Evolutionary conservation across 2,113 vertebrate species (phyloP).

Genomic region (Tyrannus savana): DNA sequence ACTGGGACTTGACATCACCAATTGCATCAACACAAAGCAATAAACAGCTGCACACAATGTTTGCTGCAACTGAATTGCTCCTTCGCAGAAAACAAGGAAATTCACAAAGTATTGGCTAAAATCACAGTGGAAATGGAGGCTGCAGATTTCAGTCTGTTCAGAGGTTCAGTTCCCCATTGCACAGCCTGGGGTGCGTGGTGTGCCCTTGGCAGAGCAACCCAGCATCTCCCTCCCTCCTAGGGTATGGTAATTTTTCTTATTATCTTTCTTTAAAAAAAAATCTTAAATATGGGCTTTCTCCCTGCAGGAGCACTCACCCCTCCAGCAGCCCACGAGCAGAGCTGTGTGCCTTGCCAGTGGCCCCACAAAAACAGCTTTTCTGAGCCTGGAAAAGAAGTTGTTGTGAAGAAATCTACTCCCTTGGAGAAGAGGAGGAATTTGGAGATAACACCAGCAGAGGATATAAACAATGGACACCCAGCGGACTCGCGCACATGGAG

Average conservation of each 20-base stretch:
- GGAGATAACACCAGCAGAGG: conserved; percentile 34
- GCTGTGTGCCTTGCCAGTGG: background rate
- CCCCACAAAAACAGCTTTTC: background rate
- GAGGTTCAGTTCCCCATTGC: fast-evolving
- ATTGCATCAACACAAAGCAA: background rate
- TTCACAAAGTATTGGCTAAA: background rate
- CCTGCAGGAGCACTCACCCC: background rate
- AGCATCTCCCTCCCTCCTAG: background rate
- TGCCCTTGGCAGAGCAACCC: background rate
- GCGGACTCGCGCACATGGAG: fast-evolving
- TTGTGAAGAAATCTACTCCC: conserved; percentile 10
- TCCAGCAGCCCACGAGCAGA: background rate
- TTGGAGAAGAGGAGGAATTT: conserved; percentile 32
- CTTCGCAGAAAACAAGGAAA: background rate
- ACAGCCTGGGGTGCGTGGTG: background rate
- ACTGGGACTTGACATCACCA: background rate
- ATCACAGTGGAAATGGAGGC: background rate
- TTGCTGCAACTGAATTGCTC: background rate
- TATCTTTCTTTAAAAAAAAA: background rate
- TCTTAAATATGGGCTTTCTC: background rate
- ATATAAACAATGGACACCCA: conserved; percentile 40
- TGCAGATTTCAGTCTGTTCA: background rate
- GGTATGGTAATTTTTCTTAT: background rate
- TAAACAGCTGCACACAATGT: conserved; percentile 19
- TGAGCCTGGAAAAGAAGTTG: background rate